phyloP scores from a whole-genome alignment of 2,113 vertebrate genomes.

The Vulpes vulpes region DNA sequence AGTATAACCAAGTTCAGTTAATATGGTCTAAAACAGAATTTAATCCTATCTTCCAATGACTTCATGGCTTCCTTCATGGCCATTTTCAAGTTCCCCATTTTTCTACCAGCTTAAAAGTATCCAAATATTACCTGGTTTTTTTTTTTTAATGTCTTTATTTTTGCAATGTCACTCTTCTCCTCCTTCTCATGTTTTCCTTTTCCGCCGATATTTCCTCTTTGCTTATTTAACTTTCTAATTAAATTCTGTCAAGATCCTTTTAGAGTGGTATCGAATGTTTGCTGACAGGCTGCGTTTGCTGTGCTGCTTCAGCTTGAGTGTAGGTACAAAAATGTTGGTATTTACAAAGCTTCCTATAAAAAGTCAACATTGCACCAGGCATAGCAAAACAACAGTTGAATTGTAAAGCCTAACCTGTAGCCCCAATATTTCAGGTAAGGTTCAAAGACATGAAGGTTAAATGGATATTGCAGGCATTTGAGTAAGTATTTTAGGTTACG shows the following conservation, averaged over 20 bases:
- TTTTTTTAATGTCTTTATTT: neutral
- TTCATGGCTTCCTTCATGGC: neutral
- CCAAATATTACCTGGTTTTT: neutral
- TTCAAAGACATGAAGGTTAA: neutral
- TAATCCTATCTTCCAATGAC: neutral
- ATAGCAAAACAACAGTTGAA: slow-evolving; percentile 31
- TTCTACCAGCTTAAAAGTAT: neutral
- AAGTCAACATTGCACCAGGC: slow-evolving; percentile 66
- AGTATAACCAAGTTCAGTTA: neutral
- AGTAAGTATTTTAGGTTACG: neutral
- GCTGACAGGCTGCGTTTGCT: slow-evolving; percentile 45
- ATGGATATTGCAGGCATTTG: neutral
- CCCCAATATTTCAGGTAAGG: neutral
- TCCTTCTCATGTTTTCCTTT: neutral
- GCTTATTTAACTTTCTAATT: slow-evolving; percentile 73
- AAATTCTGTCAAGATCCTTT: slow-evolving; percentile 11
- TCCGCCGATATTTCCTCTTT: slow-evolving; percentile 30
- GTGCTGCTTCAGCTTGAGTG: slow-evolving; percentile 57
- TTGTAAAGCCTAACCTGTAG: neutral
- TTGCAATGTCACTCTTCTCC: accelerated
- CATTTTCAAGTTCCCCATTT: neutral
- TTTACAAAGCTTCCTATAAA: slow-evolving; percentile 70
- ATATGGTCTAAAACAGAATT: neutral
- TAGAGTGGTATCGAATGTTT: slow-evolving; percentile 29
- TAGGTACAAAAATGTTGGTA: slow-evolving; percentile 79